Percentiles rank a stretch among this genome's conserved stretches.
Conservation (phyloP, 2,888 invertebrate species). For the Thecocarcelia acutangulata region DNA sequence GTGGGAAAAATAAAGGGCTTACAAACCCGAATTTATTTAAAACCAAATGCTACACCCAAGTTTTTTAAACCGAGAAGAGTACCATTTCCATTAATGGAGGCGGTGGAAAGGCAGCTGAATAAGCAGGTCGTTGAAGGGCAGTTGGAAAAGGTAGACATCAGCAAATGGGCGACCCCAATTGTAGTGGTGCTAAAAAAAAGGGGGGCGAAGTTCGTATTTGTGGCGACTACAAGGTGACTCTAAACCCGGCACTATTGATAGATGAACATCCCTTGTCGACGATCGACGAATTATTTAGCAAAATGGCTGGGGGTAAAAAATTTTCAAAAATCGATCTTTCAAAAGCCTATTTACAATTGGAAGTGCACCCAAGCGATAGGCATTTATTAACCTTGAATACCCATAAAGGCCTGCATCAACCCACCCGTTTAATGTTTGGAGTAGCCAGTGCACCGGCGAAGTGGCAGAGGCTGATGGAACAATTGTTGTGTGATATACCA, state of each 20-base stretch:
- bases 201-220: constrained; percentile 70
- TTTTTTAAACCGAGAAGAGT: no score
- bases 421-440: constrained; percentile 75
- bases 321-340: constrained; percentile 74
- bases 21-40: no score
- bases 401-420: constrained; percentile 73
- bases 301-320: constrained; percentile 70
- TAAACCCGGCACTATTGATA: constrained; percentile 67
- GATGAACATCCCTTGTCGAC: no score
- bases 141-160: constrained; percentile 56
- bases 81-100: no score
- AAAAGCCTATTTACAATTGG: constrained; percentile 77
- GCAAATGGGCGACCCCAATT: constrained; percentile 75
- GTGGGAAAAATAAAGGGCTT: no score
- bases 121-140: constrained; percentile 64
- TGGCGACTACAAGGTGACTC: constrained; percentile 69
- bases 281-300: constrained; percentile 67
- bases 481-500: background rate
- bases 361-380: constrained; percentile 72
- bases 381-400: background rate
- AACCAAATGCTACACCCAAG: no score
- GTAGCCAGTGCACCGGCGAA: constrained; percentile 48
- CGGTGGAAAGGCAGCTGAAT: no score
- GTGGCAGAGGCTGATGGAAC: background rate
- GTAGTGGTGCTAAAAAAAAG: constrained; percentile 73